Conservation (phyloP, 2,797 vertebrate species). For the Pantherophis vulpinus region DNA sequence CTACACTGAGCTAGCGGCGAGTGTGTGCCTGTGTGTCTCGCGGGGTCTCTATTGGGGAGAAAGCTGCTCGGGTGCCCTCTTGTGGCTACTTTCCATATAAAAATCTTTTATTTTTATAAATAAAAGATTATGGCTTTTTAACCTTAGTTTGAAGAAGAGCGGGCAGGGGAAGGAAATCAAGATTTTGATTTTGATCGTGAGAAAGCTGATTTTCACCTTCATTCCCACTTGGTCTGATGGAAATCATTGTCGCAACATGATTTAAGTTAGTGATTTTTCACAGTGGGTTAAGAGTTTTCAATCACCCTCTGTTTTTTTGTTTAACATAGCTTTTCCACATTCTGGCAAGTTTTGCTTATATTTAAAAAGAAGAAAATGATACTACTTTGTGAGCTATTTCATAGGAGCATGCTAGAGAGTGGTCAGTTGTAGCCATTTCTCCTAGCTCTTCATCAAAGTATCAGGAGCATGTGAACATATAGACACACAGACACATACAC, state of each 20-base stretch:
- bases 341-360: background rate
- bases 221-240: background rate
- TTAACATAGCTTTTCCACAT: background rate
- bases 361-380: background rate
- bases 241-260: background rate
- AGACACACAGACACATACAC: background rate
- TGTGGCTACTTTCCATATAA: background rate
- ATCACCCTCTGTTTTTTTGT: background rate
- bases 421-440: background rate
- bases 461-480: background rate
- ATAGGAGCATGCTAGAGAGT: background rate
- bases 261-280: background rate
- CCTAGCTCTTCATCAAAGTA: background rate
- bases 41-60: background rate
- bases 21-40: background rate
- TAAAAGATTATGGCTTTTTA: background rate
- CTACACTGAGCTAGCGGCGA: background rate
- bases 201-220: background rate
- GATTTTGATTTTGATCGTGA: background rate
- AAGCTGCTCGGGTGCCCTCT: conserved; percentile 13
- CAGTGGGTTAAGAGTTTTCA: background rate
- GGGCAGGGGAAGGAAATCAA: too few relatives aligned
- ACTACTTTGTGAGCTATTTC: background rate
- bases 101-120: background rate
- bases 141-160: background rate